Base-by-base conservation (phyloP, 2,113 vertebrate species). In the Coptodon bakossiorum region DNA sequence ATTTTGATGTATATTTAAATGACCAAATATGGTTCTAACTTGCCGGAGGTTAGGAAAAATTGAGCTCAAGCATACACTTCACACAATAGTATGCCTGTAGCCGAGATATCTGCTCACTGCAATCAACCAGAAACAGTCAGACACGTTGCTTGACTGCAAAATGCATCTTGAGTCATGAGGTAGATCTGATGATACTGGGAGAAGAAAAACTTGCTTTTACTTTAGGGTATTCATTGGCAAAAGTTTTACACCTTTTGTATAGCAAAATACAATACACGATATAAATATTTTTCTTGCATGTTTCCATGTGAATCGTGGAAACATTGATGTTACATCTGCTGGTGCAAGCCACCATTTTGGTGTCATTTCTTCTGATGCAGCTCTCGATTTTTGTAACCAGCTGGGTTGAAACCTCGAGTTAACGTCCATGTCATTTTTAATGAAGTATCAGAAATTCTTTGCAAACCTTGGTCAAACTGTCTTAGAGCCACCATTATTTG, bases 61-160 rank as follows among this genome's bases (percentile, higher is more conserved):
- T 50, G 24, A 50, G 4, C 43, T 78, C 2, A 17, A 50, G 9
- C 71, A 31, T 50, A 29, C 43, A 76, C 43, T 7, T 50, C 24
- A 50, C 4, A 76, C 24, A 11, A 48, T 1, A 78, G 24, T 31
- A 2, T 4, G 2, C 22, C n/a, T 45, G 3, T 45, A 45, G 66
- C 66, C 0, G 1, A 73, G 66, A 27, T 73, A 24, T 16, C 38
- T 73, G 40, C 38, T 45, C 2, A 4, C 66, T 1, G 13, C 22
- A 73, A 16, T 45, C 38, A 73, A 45, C 66, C 66, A 73, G 66
- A 73, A 73, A 45, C 66, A 45, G 13, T 27, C 22, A 45, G n/a
- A 45, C 22, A 40, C 3, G 1, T 24, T 3, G 36, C 66, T 71
- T 9, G 66, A 76, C 40, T 76, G 68, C 24, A 76, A 76, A 48